Conservation (phyloP, 2,888 invertebrate species). For the Bellardia bayeri region DNA sequence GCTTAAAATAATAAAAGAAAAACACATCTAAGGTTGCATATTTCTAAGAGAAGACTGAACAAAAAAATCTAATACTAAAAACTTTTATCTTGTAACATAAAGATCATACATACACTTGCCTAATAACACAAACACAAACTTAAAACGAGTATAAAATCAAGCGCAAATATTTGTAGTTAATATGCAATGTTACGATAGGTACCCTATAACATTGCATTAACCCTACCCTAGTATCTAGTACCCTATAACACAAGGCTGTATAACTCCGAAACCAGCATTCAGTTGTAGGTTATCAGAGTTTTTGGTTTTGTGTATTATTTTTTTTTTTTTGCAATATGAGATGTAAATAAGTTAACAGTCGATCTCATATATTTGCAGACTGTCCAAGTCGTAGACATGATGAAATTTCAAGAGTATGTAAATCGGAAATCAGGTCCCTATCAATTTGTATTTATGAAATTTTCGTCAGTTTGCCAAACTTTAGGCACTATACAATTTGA, state of each 20-base stretch:
- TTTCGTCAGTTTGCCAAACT: too few species aligned
- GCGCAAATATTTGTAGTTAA: not conserved
- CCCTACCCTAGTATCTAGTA: not conserved
- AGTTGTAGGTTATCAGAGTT: too few species aligned
- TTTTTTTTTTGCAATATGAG: too few species aligned
- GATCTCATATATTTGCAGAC: too few species aligned
- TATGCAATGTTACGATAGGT: not conserved
- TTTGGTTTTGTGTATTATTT: too few species aligned
- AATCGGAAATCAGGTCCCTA: too few species aligned
- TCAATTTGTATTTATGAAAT: too few species aligned
- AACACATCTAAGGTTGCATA: conserved; percentile 20
- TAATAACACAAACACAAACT: not conserved
- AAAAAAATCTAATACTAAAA: conserved; percentile 8
- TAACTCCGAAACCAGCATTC: too few species aligned
- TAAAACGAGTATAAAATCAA: not conserved
- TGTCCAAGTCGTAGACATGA: too few species aligned
- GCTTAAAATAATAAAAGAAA: conserved; percentile 31
- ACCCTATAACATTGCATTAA: not conserved
- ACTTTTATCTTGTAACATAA: conserved; percentile 37
- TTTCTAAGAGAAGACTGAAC: not conserved
- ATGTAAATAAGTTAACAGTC: too few species aligned
- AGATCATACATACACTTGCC: conserved; percentile 41
- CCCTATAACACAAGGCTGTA: not conserved
- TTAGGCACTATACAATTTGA: too few species aligned
- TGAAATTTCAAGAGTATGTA: too few species aligned